Evolutionary conservation across 2,797 vertebrate species (phyloP), one percentile per base, ranked within the genome.

Genomic region (Melanotaenia parkinsoni): DNA sequence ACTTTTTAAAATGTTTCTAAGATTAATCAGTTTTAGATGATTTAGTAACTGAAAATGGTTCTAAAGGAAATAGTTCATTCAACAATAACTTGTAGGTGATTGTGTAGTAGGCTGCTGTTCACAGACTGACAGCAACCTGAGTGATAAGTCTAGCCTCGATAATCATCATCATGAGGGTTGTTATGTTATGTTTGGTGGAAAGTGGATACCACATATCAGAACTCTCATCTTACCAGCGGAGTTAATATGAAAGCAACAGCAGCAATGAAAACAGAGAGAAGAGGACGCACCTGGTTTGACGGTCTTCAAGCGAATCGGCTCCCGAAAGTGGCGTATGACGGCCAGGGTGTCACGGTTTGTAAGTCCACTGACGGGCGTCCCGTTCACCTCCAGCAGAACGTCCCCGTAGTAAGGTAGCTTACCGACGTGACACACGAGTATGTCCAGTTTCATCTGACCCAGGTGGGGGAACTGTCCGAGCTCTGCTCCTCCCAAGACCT

Each of bases 371-470:
- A 99, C 97, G 0, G 97, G 97, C 35, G 97, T 99, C 67, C 97
- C 96, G 94, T 98, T 98, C 90, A 98, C 97, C 93, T 99, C 97
- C 92, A 99, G 92, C 89, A 99, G 86, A 50, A 99, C 96, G 89
- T 99, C 97, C 1, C 97, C 97, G 0, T 96, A 95, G 81, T 92
- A 89, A 69, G 97, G 97, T 80, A 95, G 91, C 86, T 96, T 96
- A 80, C 97, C 97, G 62, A 96, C 95, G 84, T 94, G 92, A 89
- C 95, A 88, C 91, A 93, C 92, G 79, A 95, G 85, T 77, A 94
- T 90, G 86, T 95, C 93, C 82, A 93, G 88, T 77, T 93, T 90
- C 84, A 97, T 95, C 90, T 96, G 96, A 80, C 95, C 96, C 93
- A 93, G 88, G 89, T 92, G 70, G 18, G 92, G 92, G 86, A 93